phyloP scores from a whole-genome alignment of 2,113 vertebrate genomes.

The Orthonyx spaldingii region DNA sequence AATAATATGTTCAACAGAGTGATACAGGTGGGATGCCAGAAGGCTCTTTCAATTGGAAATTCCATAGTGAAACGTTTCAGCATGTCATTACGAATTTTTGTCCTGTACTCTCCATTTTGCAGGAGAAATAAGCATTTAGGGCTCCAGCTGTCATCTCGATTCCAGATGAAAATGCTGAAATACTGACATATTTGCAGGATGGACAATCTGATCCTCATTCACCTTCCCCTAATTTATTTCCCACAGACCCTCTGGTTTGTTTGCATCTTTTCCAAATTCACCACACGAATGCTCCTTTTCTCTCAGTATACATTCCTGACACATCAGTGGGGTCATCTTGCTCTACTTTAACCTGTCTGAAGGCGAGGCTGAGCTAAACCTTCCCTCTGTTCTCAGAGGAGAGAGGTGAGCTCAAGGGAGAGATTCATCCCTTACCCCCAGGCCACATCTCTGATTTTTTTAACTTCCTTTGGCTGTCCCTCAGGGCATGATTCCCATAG shows the following conservation, averaged over 20 bases:
- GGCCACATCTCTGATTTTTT: neutral
- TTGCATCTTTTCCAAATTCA: neutral
- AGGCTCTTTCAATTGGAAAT: neutral
- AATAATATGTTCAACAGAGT: neutral
- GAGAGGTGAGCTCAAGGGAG: neutral
- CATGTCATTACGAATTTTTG: neutral
- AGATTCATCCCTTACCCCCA: neutral
- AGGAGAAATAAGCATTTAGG: neutral
- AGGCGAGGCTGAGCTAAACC: neutral
- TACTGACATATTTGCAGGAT: neutral
- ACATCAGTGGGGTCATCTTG: neutral
- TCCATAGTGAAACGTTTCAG: neutral
- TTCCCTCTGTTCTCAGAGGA: neutral
- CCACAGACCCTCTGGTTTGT: neutral
- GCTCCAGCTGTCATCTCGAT: slow-evolving; percentile 12
- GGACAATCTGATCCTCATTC: neutral
- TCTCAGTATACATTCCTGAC: neutral
- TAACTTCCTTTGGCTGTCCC: neutral
- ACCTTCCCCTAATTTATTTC: neutral
- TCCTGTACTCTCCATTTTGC: neutral
- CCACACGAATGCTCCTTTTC: neutral
- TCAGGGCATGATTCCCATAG: neutral
- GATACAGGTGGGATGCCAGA: neutral
- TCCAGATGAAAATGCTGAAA: neutral
- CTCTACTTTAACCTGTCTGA: neutral